Base-by-base conservation (phyloP, 2,797 vertebrate genomes). In the Intellagama lesueurii region DNA sequence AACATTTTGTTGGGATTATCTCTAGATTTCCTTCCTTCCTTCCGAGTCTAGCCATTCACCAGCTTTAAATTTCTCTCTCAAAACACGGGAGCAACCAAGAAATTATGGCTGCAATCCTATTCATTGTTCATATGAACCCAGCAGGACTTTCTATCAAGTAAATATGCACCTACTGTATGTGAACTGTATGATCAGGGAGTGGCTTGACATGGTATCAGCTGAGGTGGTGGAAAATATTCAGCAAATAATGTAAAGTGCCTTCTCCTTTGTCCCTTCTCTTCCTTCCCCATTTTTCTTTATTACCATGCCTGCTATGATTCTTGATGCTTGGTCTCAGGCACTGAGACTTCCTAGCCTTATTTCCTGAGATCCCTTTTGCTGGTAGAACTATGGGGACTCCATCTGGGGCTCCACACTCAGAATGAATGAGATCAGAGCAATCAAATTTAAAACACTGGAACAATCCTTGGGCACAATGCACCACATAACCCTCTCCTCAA, bases 1-100 rank as follows among this genome's bases (percentile, higher is more conserved):
- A 85, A 22, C 52, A 79, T 26, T 87, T 90, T 68, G 85, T 81
- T 88, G 64, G 77, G 35, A 5, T 4, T 56, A 68, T 44, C 68
- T 60, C 19, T 75, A 44, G 35, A 75, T 14, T 40, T 28, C 28
- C 19, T 40, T 30, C n/a, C 49, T 72, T 24, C 28, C 32, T 44
- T 11, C 49, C 49, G 3, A 83, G 28, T 79, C 52, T 56, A 14
- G 35, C 47, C n/a, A 87, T 32, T 22, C 47, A 28, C 30, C 47
- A 72, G 17, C 32, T 64, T 64, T 17, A 64, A 22, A 64, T 19
- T 40, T 75, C 40, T 26, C 49, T 44, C 28, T 35, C 32, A 69
- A 80, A 83, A 68, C n/a, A 76, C 19, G 56, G 28, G 78, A 7
- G 30, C 47, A 52, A 19, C 22, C 83, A 85, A 73, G 30, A 11